A percentile compares a stretch with the other conserved stretches of the same genome.
These are phyloP conservation scores for Iphiclides podalirius DNA, from an alignment of 2,888 invertebrate species.

Conservation along the genomic window DNA sequence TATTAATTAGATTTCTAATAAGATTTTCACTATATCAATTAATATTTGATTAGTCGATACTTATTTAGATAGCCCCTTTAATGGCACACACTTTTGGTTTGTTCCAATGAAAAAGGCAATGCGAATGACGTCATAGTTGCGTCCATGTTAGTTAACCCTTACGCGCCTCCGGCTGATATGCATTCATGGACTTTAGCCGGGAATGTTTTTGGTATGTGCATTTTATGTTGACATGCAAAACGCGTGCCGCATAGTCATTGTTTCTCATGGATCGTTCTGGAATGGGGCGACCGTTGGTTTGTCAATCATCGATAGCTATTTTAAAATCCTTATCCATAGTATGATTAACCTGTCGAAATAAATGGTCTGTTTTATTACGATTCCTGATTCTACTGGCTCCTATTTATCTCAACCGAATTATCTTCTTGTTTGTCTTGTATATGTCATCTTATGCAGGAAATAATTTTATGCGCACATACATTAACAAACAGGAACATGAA, in stretches of 20 bases:
- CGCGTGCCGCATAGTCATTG: slow-evolving; percentile 42
- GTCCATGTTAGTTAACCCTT: slow-evolving; percentile 16
- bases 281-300: slow-evolving; percentile 35
- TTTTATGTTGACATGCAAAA: slow-evolving; percentile 42
- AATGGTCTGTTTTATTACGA: too few relatives aligned
- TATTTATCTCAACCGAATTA: too few relatives aligned
- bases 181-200: slow-evolving; percentile 33
- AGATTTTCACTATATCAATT: too few relatives aligned
- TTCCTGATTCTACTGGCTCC: too few relatives aligned
- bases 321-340: not conserved
- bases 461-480: too few relatives aligned
- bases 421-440: too few relatives aligned
- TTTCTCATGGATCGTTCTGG: slow-evolving; percentile 40
- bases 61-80: slow-evolving; percentile 5
- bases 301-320: slow-evolving; percentile 18
- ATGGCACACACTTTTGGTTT: slow-evolving; percentile 8
- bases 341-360: not conserved
- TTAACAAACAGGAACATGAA: too few relatives aligned
- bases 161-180: slow-evolving; percentile 14
- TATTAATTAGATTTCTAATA: too few relatives aligned
- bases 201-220: slow-evolving; percentile 40
- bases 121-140: slow-evolving; percentile 6
- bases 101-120: slow-evolving; percentile 8
- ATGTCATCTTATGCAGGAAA: too few relatives aligned
- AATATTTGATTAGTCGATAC: too few relatives aligned